phyloP scores from a whole-genome alignment of 1,140 invertebrate genomes.

The Ostrea edulis region DNA sequence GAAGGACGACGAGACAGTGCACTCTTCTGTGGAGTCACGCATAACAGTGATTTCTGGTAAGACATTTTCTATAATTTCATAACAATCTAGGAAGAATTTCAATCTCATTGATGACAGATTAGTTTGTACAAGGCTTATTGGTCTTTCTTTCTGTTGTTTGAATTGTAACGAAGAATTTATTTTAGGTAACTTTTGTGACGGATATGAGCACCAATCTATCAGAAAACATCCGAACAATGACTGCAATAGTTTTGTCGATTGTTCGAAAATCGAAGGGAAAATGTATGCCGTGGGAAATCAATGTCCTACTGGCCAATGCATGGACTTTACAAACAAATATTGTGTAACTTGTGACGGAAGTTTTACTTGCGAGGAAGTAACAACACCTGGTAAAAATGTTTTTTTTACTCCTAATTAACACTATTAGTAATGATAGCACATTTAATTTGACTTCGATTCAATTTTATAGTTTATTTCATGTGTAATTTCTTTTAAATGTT shows the following conservation, averaged over 20 bases:
- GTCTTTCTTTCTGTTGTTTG: neutral
- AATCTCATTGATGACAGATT: too few species aligned
- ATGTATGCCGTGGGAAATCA: neutral
- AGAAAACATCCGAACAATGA: conserved; percentile 7
- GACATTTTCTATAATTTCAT: neutral
- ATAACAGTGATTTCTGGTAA: neutral
- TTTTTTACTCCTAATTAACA: too few species aligned
- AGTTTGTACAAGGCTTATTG: too few species aligned
- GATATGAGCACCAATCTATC: neutral
- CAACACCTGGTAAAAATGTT: neutral
- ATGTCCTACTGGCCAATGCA: neutral
- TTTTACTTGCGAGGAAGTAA: neutral
- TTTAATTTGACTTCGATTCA: too few species aligned
- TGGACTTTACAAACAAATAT: neutral
- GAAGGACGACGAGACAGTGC: neutral
- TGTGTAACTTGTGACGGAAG: neutral
- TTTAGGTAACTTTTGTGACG: conserved; percentile 3
- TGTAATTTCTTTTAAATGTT: too few species aligned
- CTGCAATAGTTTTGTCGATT: neutral
- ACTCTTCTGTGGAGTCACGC: neutral
- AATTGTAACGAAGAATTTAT: neutral
- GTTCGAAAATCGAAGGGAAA: neutral
- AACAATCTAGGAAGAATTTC: neutral
- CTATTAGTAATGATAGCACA: too few species aligned
- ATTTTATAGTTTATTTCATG: too few species aligned